Percentiles rank a stretch among this genome's conserved stretches.
Evolutionary conservation across 2,888 invertebrate genomes (phyloP).

Genomic region (Holacanthella duospinosa): DNA sequence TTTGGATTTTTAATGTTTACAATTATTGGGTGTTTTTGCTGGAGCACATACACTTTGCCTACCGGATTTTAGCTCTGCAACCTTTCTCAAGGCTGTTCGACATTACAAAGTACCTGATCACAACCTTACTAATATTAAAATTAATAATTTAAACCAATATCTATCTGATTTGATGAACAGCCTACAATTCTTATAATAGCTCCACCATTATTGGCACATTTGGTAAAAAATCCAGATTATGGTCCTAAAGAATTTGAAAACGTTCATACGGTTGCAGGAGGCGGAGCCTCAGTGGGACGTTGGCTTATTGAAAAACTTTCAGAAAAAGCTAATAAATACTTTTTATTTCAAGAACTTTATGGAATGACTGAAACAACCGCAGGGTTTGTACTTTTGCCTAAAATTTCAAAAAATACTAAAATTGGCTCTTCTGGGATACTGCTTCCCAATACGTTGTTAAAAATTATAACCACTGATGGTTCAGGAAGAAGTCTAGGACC

Average conservation of each 20-base stretch:
- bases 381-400: neutral
- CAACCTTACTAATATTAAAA: too few species aligned
- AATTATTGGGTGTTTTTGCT: slow-evolving; percentile 14
- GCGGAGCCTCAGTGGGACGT: slow-evolving; percentile 53
- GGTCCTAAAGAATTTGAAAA: neutral
- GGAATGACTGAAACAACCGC: slow-evolving; percentile 43
- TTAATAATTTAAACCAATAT: too few species aligned
- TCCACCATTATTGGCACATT: neutral
- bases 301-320: slow-evolving; percentile 47
- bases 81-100: slow-evolving; percentile 25
- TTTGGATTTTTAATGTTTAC: slow-evolving; percentile 23
- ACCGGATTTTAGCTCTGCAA: slow-evolving; percentile 25
- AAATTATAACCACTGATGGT: slow-evolving; percentile 50
- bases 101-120: slow-evolving; percentile 21
- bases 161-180: too few species aligned
- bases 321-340: slow-evolving; percentile 13
- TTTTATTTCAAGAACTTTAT: slow-evolving; percentile 19
- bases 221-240: neutral
- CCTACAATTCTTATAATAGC: neutral
- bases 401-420: slow-evolving; percentile 45
- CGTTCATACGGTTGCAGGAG: neutral
- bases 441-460: slow-evolving; percentile 49
- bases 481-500: slow-evolving; percentile 50
- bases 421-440: slow-evolving; percentile 38
- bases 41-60: slow-evolving; percentile 25